Percentiles rank a stretch among this genome's conserved stretches.
Evolutionary conservation across 35 echinoderm and acorn worm genomes (phyloP).

Genomic region (Apostichopus californicus): DNA sequence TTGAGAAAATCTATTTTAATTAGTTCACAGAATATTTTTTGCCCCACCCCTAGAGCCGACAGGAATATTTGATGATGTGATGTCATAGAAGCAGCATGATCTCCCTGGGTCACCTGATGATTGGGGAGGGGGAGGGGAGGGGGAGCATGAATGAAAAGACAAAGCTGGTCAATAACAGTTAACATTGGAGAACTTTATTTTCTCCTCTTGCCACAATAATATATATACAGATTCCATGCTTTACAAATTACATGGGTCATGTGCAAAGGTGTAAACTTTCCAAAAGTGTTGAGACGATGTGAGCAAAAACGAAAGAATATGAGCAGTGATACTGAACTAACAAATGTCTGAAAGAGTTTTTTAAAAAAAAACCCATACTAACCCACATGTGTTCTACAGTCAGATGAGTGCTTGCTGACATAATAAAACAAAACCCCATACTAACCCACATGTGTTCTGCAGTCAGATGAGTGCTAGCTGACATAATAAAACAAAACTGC

Average conservation of each 20-base stretch:
- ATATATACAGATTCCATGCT: neutral
- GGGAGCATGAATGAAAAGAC: neutral
- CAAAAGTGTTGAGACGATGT: neutral
- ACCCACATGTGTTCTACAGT: no score
- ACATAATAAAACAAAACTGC: no score
- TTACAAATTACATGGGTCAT: neutral
- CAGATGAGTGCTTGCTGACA: no score
- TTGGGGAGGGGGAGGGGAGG: neutral
- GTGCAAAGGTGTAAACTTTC: neutral
- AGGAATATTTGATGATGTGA: no score
- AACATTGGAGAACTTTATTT: neutral
- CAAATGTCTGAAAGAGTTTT: neutral
- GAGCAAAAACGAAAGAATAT: neutral
- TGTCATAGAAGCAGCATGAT: no score
- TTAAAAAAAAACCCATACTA: no score
- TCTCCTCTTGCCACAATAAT: neutral
- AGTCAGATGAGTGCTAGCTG: no score
- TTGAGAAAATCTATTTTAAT: no score
- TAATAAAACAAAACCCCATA: no score
- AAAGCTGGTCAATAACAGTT: neutral
- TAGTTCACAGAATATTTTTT: no score
- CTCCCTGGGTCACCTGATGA: neutral
- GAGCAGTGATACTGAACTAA: neutral
- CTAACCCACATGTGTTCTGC: no score
- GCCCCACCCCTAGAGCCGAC: no score